These are phyloP conservation scores for Diorhabda carinulata DNA, from an alignment of 1,140 invertebrate genomes.

Conservation along the genomic window DNA sequence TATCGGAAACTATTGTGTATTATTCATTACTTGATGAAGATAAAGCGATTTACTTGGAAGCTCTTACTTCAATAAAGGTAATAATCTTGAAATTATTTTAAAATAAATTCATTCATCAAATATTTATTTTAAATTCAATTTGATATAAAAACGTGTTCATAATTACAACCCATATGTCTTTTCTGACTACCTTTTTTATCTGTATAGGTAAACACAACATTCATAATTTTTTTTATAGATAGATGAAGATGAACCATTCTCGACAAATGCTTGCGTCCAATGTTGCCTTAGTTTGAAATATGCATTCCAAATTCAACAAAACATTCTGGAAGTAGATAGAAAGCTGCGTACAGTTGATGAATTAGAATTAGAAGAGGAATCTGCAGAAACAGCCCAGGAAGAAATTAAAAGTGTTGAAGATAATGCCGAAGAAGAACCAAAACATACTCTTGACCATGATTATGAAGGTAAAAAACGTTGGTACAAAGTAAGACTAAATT, in stretches of 20 bases:
- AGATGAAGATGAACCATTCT: conserved; percentile 3
- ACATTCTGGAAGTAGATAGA: conserved; percentile 17
- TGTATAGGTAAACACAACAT: neutral
- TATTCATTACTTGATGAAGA: conserved; percentile 14
- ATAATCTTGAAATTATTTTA: neutral
- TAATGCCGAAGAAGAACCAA: conserved; percentile 1
- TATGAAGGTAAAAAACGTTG: neutral
- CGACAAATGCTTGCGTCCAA: conserved; percentile 19
- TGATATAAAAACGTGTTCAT: neutral
- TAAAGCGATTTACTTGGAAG: conserved; percentile 14
- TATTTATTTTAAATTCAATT: neutral
- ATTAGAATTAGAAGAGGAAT: conserved; percentile 5
- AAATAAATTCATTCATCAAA: neutral
- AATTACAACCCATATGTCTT: neutral
- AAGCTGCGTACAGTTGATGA: conserved; percentile 7
- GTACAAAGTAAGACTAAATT: too few species aligned
- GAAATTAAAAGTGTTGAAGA: neutral
- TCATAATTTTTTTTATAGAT: conserved; percentile 1
- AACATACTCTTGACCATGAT: neutral
- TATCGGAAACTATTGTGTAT: conserved; percentile 1
- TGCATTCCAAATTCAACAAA: conserved; percentile 19
- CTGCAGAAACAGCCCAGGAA: neutral
- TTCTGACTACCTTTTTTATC: too few species aligned
- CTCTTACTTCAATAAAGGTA: conserved; percentile 23
- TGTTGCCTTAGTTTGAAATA: conserved; percentile 21